phyloP scores from a whole-genome alignment of 1,140 invertebrate species.

The Liolophura sinensis region DNA sequence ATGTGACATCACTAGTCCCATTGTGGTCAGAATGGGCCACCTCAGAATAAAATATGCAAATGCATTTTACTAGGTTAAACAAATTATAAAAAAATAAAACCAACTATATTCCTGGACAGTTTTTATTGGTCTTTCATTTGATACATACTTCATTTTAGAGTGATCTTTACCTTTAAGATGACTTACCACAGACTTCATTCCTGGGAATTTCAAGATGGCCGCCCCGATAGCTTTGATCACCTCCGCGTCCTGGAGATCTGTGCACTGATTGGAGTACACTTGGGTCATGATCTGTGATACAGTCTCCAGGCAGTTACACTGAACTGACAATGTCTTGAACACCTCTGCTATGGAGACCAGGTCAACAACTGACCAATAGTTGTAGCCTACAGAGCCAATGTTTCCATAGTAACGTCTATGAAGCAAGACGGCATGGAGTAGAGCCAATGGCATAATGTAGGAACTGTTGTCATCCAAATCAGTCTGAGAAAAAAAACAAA shows the following conservation, averaged over 20 bases:
- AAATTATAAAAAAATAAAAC: too few relatives aligned
- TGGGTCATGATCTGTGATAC: constrained; percentile 33
- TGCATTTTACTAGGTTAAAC: too few relatives aligned
- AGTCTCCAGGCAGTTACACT: constrained; percentile 9
- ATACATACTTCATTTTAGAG: too few relatives aligned
- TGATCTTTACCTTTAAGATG: too few relatives aligned
- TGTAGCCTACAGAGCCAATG: constrained; percentile 34
- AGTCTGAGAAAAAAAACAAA: constrained; percentile 19
- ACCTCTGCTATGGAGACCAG: constrained; percentile 36
- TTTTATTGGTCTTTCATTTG: too few relatives aligned
- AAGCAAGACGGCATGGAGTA: constrained; percentile 41
- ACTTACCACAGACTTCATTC: not conserved
- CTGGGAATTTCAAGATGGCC: not conserved
- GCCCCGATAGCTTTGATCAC: constrained; percentile 27
- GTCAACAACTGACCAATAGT: constrained; percentile 45
- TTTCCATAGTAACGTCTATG: constrained; percentile 46
- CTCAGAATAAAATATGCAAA: too few relatives aligned
- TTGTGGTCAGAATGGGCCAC: too few relatives aligned
- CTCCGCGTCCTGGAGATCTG: constrained; percentile 28
- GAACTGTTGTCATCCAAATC: constrained; percentile 19
- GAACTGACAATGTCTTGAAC: constrained; percentile 31
- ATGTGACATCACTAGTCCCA: too few relatives aligned
- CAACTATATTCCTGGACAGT: too few relatives aligned
- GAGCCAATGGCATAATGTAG: constrained; percentile 44
- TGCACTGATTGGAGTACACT: constrained; percentile 44